Percentiles rank a stretch among this genome's conserved stretches.
Conservation (phyloP, 2,797 vertebrate species). For the Dryobates pubescens region DNA sequence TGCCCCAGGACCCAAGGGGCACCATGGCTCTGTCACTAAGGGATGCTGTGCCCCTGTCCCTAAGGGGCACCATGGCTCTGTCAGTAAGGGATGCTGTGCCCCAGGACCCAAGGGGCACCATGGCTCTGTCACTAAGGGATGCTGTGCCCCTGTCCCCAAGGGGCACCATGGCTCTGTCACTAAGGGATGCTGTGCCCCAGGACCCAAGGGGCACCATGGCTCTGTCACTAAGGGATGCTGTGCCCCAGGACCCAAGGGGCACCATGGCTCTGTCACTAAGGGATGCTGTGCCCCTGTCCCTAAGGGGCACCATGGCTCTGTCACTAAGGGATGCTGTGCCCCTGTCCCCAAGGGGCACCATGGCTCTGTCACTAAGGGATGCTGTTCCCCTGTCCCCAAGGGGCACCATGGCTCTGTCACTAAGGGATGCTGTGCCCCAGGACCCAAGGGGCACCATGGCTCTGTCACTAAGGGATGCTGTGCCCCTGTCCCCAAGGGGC, state of each 20-base stretch:
- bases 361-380: neutral
- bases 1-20: neutral
- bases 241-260: neutral
- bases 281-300: neutral
- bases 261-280: neutral
- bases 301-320: neutral
- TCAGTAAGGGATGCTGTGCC: neutral
- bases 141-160: neutral
- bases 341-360: neutral
- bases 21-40: neutral
- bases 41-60: neutral
- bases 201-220: neutral
- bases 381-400: neutral
- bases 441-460: neutral
- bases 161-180: neutral
- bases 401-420: neutral
- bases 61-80: accelerated
- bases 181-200: neutral
- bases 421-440: neutral
- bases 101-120: neutral
- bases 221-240: neutral
- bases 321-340: neutral
- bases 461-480: neutral
- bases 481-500: neutral
- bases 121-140: neutral